Base-by-base conservation (phyloP, 2,113 vertebrate species). In the Xenus cinereus region DNA sequence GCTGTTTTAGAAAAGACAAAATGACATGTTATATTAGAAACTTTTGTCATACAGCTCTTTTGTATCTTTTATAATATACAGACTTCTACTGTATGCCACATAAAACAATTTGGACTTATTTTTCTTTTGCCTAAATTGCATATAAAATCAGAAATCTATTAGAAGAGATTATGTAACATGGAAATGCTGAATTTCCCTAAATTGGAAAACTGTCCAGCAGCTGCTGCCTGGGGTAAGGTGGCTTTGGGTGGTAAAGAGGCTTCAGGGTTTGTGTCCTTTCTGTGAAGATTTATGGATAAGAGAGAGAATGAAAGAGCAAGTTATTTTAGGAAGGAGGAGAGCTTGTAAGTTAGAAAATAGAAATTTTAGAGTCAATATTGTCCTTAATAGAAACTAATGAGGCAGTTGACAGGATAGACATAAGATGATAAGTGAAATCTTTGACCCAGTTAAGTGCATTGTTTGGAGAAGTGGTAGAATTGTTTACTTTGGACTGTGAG, bases 361-460 rank as follows among this genome's bases (percentile, higher is more conserved):
- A 82, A 95, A 35, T 95, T 96, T 93, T 94, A 63, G 91, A 74
- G 94, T 92, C 94, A 90, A 23, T 96, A 66, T 72, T 82, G n/a
- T 93, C 84, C 51, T 69, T 96, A 93, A 89, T 88, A 88, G 83
- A 71, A 97, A 66, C 60, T 85, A 94, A 62, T 95, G 85, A 91
- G 67, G 68, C 67, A 74, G 18, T 57, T 96, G 87, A 80, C 63
- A 90, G 80, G 80, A 46, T 51, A 43, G 76, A 33, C 37, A 3
- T 20, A 89, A 54, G 73, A 66, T 93, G 68, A 14, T 88, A 93
- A 81, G 63, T 87, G 68, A 92, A 94, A 72, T 79, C 76, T 60
- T 37, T 93, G 83, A 68, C 81, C 64, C 20, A 54, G 43, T 75
- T 72, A 62, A 46, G 39, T 73, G 43, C 64, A n/a, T 68, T 85